A percentile compares a stretch with the other conserved stretches of the same genome.
Evolutionary conservation across 2,888 invertebrate genomes (phyloP).

Genomic region (Dascillus cervinus): DNA sequence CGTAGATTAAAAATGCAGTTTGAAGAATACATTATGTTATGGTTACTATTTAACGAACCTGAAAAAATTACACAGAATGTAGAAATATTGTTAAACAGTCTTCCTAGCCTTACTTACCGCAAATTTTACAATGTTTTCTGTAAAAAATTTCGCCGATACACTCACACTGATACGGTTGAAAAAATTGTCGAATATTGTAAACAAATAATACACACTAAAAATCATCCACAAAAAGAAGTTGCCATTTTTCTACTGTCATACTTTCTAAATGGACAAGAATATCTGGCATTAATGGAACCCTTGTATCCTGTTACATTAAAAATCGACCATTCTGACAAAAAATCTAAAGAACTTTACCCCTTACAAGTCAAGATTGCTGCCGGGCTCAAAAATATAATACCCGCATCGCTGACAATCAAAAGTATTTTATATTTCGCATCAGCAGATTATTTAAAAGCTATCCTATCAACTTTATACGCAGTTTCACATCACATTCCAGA

Average conservation of each 20-base stretch:
- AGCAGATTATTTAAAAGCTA: conserved; percentile 10
- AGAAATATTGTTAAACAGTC: too few species aligned
- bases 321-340: not conserved
- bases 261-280: not conserved
- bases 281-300: not conserved
- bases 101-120: too few species aligned
- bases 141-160: too few species aligned
- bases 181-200: too few species aligned
- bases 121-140: too few species aligned
- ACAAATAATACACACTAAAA: too few species aligned
- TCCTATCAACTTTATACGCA: conserved; percentile 5
- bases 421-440: conserved; percentile 9
- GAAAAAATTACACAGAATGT: too few species aligned
- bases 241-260: conserved; percentile 1
- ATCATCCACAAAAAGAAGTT: not conserved
- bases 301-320: conserved; percentile 2
- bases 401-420: conserved; percentile 2
- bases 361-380: conserved; percentile 3
- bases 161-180: too few species aligned
- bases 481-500: conserved; percentile 6
- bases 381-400: conserved; percentile 6
- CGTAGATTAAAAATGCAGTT: too few species aligned
- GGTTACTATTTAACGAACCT: too few species aligned
- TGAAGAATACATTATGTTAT: too few species aligned
- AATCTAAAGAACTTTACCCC: not conserved